phyloP scores from a whole-genome alignment of 2,797 vertebrate species.

The Enteromius paludinosus region DNA sequence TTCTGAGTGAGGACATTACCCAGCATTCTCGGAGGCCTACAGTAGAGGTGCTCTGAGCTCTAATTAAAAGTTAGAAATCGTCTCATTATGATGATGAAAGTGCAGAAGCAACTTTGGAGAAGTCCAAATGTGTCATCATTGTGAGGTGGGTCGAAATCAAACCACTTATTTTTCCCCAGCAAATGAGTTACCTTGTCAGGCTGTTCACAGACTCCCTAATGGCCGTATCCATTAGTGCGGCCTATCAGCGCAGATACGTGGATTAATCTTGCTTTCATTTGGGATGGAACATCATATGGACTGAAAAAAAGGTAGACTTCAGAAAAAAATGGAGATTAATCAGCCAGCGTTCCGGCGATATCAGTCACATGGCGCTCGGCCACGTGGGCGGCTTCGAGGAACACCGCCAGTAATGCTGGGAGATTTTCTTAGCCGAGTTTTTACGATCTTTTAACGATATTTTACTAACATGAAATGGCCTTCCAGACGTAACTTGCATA shows the following conservation, averaged over 20 bases:
- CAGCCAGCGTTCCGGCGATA: conserved; percentile 23
- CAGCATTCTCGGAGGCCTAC: conserved; percentile 53
- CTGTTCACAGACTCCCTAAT: conserved; percentile 58
- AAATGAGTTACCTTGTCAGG: conserved; percentile 63
- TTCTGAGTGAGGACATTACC: conserved; percentile 49
- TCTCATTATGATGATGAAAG: conserved; percentile 66
- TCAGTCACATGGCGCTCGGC: background rate
- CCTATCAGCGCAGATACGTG: conserved; percentile 56
- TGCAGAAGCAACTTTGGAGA: conserved; percentile 55
- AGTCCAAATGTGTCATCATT: conserved; percentile 57
- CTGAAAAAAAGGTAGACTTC: conserved; percentile 50
- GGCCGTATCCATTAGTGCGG: conserved; percentile 60
- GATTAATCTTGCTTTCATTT: conserved; percentile 61
- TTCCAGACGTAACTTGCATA: background rate
- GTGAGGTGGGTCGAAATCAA: conserved; percentile 62
- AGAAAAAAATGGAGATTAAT: conserved; percentile 56
- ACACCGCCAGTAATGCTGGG: background rate
- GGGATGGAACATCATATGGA: conserved; percentile 44
- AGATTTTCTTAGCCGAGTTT: background rate
- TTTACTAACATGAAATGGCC: background rate
- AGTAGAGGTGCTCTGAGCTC: conserved; percentile 54
- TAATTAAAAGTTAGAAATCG: conserved; percentile 67
- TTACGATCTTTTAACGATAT: background rate
- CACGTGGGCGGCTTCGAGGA: background rate
- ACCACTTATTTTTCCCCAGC: conserved; percentile 62